Percentiles rank a stretch among this genome's conserved stretches.
phyloP scores from a whole-genome alignment of 2,888 invertebrate species.

The Heliothis peltigera region DNA sequence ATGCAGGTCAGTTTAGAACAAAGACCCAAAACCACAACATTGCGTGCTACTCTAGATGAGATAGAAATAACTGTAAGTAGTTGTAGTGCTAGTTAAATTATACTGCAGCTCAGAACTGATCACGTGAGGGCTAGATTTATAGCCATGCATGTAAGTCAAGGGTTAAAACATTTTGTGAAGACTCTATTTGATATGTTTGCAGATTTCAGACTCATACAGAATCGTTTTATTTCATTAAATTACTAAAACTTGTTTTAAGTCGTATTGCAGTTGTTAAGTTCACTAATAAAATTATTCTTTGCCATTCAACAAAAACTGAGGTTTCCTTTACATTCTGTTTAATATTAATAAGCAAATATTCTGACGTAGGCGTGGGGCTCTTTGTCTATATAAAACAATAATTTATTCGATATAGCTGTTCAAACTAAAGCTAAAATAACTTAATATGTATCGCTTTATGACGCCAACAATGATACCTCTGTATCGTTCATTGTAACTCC shows the following conservation, averaged over 20 bases:
- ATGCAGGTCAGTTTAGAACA: background rate
- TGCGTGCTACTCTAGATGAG: background rate
- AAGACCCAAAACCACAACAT: background rate
- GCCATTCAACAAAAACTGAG: background rate
- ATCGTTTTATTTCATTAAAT: no score
- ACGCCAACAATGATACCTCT: constrained; percentile 27
- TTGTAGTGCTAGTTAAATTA: background rate
- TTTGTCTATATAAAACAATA: constrained; percentile 7
- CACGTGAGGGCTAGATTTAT: background rate
- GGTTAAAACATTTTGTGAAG: no score
- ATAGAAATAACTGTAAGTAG: background rate
- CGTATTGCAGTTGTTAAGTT: no score
- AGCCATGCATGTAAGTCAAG: no score
- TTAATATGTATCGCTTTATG: constrained; percentile 24
- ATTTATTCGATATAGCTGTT: constrained; percentile 31
- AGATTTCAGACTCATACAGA: no score
- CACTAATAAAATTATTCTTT: no score
- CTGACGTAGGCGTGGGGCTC: constrained; percentile 6
- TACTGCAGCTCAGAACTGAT: background rate
- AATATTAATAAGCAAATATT: constrained; percentile 9
- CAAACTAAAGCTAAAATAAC: constrained; percentile 12
- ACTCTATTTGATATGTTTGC: no score
- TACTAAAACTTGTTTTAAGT: no score
- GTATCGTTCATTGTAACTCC: constrained; percentile 19
- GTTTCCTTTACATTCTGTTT: background rate